Base-by-base conservation (phyloP, 2,888 invertebrate species). In the Electrophaes corylata region DNA sequence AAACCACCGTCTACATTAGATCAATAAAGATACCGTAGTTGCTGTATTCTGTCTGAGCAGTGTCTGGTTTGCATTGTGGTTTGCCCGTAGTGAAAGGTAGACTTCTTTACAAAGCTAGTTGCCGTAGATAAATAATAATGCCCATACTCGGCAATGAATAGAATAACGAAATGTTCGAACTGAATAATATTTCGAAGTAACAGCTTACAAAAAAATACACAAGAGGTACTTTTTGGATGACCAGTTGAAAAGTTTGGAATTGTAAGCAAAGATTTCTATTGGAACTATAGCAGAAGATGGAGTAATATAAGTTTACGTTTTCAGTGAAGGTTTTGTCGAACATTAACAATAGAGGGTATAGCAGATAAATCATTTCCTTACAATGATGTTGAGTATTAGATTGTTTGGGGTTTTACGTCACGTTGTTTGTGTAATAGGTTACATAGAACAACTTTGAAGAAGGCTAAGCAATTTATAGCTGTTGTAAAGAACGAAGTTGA, bases 1-100 rank as follows among this genome's bases (percentile, higher is more conserved):
- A 56, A 57, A 49, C 62, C 40, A 60, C 62, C 64, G 29, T 48
- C 54, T 60, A 49, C 48, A 62, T 66, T 62, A 56, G 65, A 57
- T 69, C 64, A 72, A 72, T 70, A 43, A 63, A 62, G 51, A 48
- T 60, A 64, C 67, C 58, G 64, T 64, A 62, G 29, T 59, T 62
- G 60, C 65, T 66, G 64, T 67, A 70, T 40, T 64, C 65, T 64
- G 76, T 78, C 76, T 76, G 66, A 62, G 47, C 65, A 55, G 20
- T 57, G 74, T 74, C 77, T 77, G 72, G 68, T 51, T 52, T 45
- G 53, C 23, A 33, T 51, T 60, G 51, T 54, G 62, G 57, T 60
- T 59, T 59, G 44, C 26, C 50, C 35, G 39, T 41, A 54, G 48
- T 50, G 45, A 63, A 57, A 52, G 49, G 47, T 39, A 33, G 18